Base-by-base conservation (phyloP, 2,888 invertebrate genomes). In the Gasteruption jaculator region DNA sequence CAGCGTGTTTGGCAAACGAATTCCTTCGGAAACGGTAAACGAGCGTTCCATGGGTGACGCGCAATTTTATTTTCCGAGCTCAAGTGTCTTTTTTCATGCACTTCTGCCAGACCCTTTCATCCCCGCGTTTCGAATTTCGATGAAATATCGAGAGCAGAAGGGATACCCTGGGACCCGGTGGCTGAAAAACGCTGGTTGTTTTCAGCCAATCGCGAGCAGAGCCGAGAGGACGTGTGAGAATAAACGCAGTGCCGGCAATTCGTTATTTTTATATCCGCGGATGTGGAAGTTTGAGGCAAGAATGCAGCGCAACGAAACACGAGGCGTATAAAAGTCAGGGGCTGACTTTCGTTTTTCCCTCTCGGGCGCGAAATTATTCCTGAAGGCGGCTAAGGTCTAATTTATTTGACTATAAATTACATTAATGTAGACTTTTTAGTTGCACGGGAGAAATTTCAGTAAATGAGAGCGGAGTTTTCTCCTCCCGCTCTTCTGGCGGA, bases 321-420 rank as follows among this genome's bases (percentile, higher is more conserved):
- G 31, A 31, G 19, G n/a, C 31, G 31, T 31, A 31, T 31, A 31
- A 31, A 31, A 31, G 16, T 31, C 30, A 26, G 34, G 42, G 45
- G 45, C 45, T 40, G 33, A 40, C 36, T 30, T 24, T 7, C 12
- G 39, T 46, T 46, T 42, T 46, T 49, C 7, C 11, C 30, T 29
- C 38, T 45, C 38, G n/a, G n/a, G n/a, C 47, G 42, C 43, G 48
- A 51, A 57, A 56, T 53, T 57, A 57, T 57, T 53, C 51, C 45
- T 47, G 26, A n/a, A n/a, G n/a, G 45, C 42, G 44, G 39, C 27
- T 42, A 38, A 21, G 24, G 38, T 40, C 43, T 59, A 54, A 58
- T 58, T 56, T 59, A 59, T 59, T 38, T 53, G 38, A 40, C 37
- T 42, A 54, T 58, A 58, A 56, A 59, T 59, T 56, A 57, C 49